A percentile compares a stretch with the other conserved stretches of the same genome.
Conservation (phyloP, 2,113 vertebrate species). For the Cichladusa arquata region DNA sequence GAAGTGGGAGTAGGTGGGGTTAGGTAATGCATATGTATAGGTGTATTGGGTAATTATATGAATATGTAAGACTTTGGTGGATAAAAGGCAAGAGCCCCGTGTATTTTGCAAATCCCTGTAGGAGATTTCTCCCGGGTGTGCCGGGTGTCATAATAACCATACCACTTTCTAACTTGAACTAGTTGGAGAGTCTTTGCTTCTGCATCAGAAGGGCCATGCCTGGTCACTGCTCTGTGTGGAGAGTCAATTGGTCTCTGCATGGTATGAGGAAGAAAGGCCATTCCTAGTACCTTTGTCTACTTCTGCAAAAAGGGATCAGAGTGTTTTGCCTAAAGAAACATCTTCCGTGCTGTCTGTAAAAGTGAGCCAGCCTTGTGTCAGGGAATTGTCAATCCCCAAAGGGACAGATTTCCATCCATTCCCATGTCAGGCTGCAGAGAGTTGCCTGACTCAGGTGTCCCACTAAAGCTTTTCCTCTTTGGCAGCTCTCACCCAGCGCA, state of each 20-base stretch:
- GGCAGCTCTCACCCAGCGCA: not conserved
- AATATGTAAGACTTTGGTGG: too few species aligned
- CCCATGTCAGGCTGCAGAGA: not conserved
- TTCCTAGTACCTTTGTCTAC: not conserved
- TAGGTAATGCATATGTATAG: too few species aligned
- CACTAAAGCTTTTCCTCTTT: not conserved
- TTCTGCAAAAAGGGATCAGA: not conserved
- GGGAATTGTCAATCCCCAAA: not conserved
- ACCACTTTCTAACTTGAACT: too few species aligned
- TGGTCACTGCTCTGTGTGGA: not conserved
- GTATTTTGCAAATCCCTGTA: too few species aligned
- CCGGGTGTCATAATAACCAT: too few species aligned
- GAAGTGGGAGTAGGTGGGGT: too few species aligned
- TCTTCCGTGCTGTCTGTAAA: not conserved
- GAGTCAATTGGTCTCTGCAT: not conserved
- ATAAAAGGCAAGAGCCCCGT: too few species aligned
- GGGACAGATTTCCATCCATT: not conserved
- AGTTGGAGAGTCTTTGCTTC: too few species aligned
- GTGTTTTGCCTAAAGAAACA: too few species aligned
- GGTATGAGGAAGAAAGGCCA: not conserved
- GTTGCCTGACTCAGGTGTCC: not conserved
- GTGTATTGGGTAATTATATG: too few species aligned
- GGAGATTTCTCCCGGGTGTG: too few species aligned
- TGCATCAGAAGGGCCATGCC: not conserved
- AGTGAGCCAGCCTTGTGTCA: not conserved